A percentile compares a stretch with the other conserved stretches of the same genome.
These are phyloP conservation scores for Odontamblyopus rebecca DNA, from an alignment of 2,797 vertebrate species.

Conservation along the genomic window DNA sequence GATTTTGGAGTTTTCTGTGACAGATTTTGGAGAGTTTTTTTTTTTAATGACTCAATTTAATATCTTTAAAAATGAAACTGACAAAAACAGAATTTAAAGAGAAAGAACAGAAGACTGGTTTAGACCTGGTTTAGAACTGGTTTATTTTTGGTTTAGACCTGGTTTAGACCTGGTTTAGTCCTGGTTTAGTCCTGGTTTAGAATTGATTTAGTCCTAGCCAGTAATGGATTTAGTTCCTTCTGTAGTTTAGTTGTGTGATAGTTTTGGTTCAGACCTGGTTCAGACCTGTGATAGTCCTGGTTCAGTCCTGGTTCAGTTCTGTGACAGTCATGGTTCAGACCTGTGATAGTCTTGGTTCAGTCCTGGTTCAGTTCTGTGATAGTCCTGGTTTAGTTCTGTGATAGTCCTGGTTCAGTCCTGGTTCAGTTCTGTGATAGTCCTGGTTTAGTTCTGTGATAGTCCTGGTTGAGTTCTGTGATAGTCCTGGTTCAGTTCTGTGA, in stretches of 20 bases:
- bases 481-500: neutral
- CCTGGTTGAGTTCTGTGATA: neutral
- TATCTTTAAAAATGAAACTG: neutral
- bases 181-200: neutral
- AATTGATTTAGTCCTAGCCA: neutral
- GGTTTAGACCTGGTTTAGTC: neutral
- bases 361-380: too few species aligned
- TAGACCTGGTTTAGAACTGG: neutral
- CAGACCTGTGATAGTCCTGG: neutral
- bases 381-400: too few species aligned
- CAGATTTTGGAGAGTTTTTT: neutral
- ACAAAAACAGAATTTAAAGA: neutral
- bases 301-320: neutral
- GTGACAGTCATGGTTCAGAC: too few species aligned
- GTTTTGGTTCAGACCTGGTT: neutral
- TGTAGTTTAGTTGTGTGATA: neutral
- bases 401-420: too few species aligned
- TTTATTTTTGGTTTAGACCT: too few species aligned
- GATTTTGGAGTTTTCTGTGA: neutral
- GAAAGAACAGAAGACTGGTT: neutral
- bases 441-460: too few species aligned
- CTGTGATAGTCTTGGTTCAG: too few species aligned
- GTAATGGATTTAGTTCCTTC: too few species aligned
- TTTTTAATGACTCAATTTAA: neutral
- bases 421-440: too few species aligned